These are phyloP conservation scores for Luehdorfia chinensis DNA, from an alignment of 1,140 invertebrate species.

Conservation along the genomic window DNA sequence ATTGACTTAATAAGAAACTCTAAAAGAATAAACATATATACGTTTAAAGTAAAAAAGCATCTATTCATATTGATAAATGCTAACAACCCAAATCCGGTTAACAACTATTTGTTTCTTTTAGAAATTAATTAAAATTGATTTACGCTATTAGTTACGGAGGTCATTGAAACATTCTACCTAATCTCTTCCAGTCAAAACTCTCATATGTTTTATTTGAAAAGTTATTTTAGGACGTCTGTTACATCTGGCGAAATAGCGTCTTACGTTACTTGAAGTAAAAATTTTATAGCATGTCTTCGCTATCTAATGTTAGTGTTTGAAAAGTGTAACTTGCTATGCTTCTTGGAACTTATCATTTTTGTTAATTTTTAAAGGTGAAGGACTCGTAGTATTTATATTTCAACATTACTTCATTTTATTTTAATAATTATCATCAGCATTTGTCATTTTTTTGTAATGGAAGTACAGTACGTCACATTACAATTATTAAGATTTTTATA, in stretches of 20 bases:
- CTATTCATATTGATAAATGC: no score
- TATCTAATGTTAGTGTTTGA: neutral
- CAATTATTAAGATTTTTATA: no score
- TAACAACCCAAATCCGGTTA: conserved; percentile 9
- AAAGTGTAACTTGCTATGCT: neutral
- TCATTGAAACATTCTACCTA: conserved; percentile 10
- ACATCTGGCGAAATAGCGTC: conserved; percentile 15
- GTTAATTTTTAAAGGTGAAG: neutral
- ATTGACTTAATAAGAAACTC: no score
- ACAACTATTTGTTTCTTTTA: conserved; percentile 8
- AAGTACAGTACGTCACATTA: no score
- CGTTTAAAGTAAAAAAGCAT: no score
- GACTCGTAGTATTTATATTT: no score
- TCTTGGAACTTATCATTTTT: neutral
- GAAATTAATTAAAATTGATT: conserved; percentile 12
- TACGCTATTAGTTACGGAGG: conserved; percentile 10
- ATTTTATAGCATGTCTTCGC: conserved; percentile 5
- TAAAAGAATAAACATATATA: no score
- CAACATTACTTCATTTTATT: no score
- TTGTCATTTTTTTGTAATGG: no score
- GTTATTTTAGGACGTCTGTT: conserved; percentile 17
- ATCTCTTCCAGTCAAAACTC: conserved; percentile 15
- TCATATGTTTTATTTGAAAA: conserved; percentile 12
- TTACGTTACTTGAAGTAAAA: conserved; percentile 8
- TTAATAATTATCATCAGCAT: no score